phyloP scores from a whole-genome alignment of 2,113 vertebrate species.

The Pterophyllum scalare region DNA sequence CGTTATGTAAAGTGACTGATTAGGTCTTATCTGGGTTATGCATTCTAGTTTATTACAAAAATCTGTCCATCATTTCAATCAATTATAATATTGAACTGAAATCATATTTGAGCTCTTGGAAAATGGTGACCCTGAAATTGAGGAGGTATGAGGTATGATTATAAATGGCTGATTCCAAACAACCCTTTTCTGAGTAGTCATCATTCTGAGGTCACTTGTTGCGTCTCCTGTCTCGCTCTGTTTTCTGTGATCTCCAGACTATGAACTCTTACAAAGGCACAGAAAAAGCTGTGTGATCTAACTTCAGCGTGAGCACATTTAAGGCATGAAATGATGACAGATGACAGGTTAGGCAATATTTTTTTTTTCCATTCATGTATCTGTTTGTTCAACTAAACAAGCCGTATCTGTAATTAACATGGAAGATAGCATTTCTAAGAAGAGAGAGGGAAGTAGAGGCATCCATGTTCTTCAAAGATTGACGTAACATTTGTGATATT shows the following conservation, averaged over 20 bases:
- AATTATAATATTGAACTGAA: not conserved
- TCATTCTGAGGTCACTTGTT: not conserved
- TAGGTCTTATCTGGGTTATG: not conserved
- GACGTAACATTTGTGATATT: not conserved
- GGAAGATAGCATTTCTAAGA: not conserved
- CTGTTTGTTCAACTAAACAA: not conserved
- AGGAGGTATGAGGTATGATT: not conserved
- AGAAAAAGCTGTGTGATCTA: not conserved
- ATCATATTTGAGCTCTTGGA: not conserved
- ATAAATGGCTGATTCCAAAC: not conserved
- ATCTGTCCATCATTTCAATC: not conserved
- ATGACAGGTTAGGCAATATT: not conserved
- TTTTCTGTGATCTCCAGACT: not conserved
- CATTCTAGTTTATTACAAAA: not conserved
- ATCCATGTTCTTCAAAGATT: not conserved
- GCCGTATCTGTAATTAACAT: not conserved
- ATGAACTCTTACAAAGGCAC: not conserved
- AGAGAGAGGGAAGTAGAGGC: not conserved
- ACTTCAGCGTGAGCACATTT: not conserved
- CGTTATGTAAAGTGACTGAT: not conserved
- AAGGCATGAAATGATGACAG: not conserved
- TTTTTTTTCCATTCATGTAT: not conserved
- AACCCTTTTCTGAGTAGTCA: not conserved
- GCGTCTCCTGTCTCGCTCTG: not conserved
- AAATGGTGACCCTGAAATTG: not conserved